Evolutionary conservation across 2,113 vertebrate species (phyloP), one percentile per base, ranked within the genome.

Genomic region (Percopsis transmontana): DNA sequence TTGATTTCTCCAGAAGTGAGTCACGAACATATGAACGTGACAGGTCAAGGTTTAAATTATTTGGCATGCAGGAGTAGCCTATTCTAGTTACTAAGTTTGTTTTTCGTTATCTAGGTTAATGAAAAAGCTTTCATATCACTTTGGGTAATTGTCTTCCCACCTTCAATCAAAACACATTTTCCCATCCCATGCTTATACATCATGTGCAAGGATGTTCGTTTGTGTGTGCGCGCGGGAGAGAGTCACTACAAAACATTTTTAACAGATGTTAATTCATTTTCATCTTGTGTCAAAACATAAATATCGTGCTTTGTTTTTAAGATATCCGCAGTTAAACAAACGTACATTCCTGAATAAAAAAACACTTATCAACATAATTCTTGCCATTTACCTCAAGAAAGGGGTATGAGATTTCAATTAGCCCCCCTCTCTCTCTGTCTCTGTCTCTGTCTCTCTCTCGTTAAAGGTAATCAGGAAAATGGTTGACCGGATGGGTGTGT

Each of bases 1-100:
- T 68, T 50, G 24, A 39, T 41, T 42, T 58, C 9, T 14, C 20
- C 51, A 14, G 54, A 72, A 74, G 67, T 82, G 57, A 20, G 55
- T 76, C 60, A 57, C 27, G 27, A 33, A 33, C 27, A 33, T 33
- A 33, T 33, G 8, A 33, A 33, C 27, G 27, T 33, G 27, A 33
- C 27, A 33, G 8, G 27, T 33, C 27, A 6, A 33, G 27, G 27
- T 33, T 5, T 33, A 27, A 27, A 27, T 27, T 27, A 33, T 33
- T 33, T 33, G 27, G 27, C 5, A 6, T 33, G 8, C 3, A 33
- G 27, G 27, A 33, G 27, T 33, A 33, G 27, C 27, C 5, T n/a
- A n/a, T n/a, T n/a, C n/a, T n/a, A n/a, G n/a, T n/a, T n/a, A n/a
- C n/a, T n/a, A n/a, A n/a, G n/a, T n/a, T n/a, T n/a, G n/a, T n/a